These are phyloP conservation scores for Ailurus styani DNA, from an alignment of 2,113 vertebrate species.

Conservation along the genomic window DNA sequence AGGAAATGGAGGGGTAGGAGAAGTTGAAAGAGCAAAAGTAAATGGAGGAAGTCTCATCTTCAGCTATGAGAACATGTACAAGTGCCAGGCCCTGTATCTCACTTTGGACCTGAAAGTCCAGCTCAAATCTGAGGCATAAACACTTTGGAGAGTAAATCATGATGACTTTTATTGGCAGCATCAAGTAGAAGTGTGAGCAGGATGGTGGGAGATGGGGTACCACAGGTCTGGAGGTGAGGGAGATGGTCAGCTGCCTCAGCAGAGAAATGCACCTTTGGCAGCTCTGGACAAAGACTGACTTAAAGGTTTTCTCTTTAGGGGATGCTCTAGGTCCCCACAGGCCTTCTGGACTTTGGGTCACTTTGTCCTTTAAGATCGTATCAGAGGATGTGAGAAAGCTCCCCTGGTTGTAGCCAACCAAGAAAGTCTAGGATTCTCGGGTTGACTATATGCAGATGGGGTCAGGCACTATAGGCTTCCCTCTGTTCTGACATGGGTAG, in stretches of 20 bases:
- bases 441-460: not conserved
- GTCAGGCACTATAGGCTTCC: too few relatives aligned
- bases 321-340: not conserved
- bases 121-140: not conserved
- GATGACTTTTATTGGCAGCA: not conserved
- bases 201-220: not conserved
- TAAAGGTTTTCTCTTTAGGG: not conserved
- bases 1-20: not conserved
- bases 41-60: not conserved
- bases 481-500: not conserved
- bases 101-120: not conserved
- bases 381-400: not conserved
- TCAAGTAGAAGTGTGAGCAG: not conserved
- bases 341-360: not conserved
- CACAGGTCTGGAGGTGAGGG: not conserved
- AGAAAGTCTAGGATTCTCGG: not conserved
- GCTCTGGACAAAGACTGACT: not conserved
- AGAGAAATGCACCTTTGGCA: not conserved
- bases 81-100: not conserved
- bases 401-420: not conserved
- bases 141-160: not conserved
- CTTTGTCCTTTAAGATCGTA: not conserved
- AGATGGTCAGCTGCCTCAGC: not conserved
- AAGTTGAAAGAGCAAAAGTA: not conserved
- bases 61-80: not conserved